phyloP scores from a whole-genome alignment of 2,113 vertebrate genomes.

The Ophthalmolycus amberensis region DNA sequence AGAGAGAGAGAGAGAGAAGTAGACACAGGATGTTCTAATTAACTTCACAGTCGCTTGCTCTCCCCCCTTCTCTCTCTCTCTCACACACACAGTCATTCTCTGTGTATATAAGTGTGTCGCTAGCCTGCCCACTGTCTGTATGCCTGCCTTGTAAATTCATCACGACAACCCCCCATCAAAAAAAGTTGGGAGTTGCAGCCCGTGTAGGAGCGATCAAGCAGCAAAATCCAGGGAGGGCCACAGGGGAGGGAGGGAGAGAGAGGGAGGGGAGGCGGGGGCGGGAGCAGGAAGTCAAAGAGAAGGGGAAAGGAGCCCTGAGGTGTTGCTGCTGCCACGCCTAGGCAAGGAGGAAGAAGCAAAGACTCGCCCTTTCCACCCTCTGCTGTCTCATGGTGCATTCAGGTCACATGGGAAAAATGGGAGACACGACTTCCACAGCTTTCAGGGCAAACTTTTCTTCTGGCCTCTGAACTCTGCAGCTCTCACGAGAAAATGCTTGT shows the following conservation, averaged over 20 bases:
- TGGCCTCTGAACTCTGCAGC: slow-evolving; percentile 37
- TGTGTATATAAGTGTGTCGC: slow-evolving; percentile 60
- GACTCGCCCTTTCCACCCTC: slow-evolving; percentile 43
- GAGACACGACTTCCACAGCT: slow-evolving; percentile 1
- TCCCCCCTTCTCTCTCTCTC: slow-evolving; percentile 29
- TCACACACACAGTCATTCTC: slow-evolving; percentile 32
- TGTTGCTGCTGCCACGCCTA: slow-evolving; percentile 66
- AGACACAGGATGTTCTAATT: slow-evolving; percentile 84
- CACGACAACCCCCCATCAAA: slow-evolving; percentile 42
- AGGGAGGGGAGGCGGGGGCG: slow-evolving; percentile 1
- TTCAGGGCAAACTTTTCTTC: slow-evolving; percentile 10
- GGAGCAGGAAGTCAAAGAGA: slow-evolving; percentile 51
- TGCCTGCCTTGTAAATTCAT: slow-evolving; percentile 72
- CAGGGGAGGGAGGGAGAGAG: neutral
- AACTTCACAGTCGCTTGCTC: slow-evolving; percentile 81
- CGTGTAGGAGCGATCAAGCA: slow-evolving; percentile 57
- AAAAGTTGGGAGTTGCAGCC: slow-evolving; percentile 46
- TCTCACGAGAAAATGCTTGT: neutral
- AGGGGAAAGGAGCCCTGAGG: slow-evolving; percentile 62
- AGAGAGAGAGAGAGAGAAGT: neutral
- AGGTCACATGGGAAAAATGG: slow-evolving; percentile 33
- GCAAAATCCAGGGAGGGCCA: slow-evolving; percentile 29
- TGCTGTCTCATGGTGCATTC: slow-evolving; percentile 58
- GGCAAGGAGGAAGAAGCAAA: slow-evolving; percentile 49
- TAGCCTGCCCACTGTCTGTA: slow-evolving; percentile 62